Base-by-base conservation (phyloP, 2,113 vertebrate genomes). In the Zonotrichia leucophrys region DNA sequence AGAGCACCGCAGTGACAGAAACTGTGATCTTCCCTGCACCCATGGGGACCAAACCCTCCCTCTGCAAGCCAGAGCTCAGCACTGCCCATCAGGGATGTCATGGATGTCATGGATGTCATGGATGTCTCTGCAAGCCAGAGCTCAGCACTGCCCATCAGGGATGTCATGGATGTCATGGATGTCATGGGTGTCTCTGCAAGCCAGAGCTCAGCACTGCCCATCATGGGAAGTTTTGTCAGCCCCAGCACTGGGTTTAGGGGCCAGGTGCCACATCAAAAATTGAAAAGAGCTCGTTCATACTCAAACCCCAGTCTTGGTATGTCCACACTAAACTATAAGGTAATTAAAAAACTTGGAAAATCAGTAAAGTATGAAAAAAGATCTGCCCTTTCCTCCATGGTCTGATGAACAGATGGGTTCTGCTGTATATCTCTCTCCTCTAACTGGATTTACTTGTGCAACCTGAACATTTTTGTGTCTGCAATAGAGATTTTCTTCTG, bases 401-500 rank as follows among this genome's bases (percentile, higher is more conserved):
- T 70, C 78, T 83, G 62, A 47, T 67, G 74, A 44, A 35, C 31
- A 80, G 79, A 67, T 15, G 60, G 37, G 30, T 68, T 95, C 77
- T 89, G 58, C 53, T 67, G 33, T 15, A 18, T 44, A 55, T 78
- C 5, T 83, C 72, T 81, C 37, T 83, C 56, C 59, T 83, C 39
- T 92, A 67, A 77, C 58, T 58, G 62, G 78, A 95, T 97, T 93
- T 95, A 28, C 75, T 81, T 64, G 64, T 4, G 9, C 86, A 95
- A 55, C 72, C 73, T 95, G 86, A 92, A 86, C 31, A 39, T 80
- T 89, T 92, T 86, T 92, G 68, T 84, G 60, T 74, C 90, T 89
- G 85, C 56, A 88, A 52, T 37, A 95, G 72, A 96, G 60, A 86
- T 97, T 96, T 96, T 81, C 64, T 83, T 79, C 83, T 70, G 37